Base-by-base conservation (phyloP, 2,797 vertebrate species). In the Gobio occitaniae region DNA sequence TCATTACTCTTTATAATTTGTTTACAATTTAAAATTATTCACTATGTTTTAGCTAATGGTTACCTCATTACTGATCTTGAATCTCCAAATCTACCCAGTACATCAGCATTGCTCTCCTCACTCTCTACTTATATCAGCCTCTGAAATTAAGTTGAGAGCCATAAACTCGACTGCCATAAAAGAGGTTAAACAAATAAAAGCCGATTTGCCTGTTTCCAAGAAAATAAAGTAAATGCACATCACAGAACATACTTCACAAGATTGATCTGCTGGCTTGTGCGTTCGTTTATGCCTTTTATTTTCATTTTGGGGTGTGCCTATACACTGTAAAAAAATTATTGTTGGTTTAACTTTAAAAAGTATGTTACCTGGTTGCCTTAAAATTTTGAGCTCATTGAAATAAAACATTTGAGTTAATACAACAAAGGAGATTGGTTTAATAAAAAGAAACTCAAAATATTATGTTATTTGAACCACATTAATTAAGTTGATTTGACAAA, bases 21-120 rank as follows among this genome's bases (percentile, higher is more conserved):
- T 91, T 91, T 89, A 90, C 91, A 89, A 93, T 92, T 92, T 92
- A 87, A 91, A 87, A 92, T 93, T 92, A 89, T 89, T 92, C 86
- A 87, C 91, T 91, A 89, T 89, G 88, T 81, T 89, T 90, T 90
- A 91, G 86, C 92, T 82, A 87, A 86, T 89, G 50, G 68, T 91
- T 91, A 93, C 92, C 89, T 17, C 82, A 93, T 93, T 91, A 89
- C 87, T 54, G 86, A 84, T 90, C 89, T 85, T 84, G 83, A 88
- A 86, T 90, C 88, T 85, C 83, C 80, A 88, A 86, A 86, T 68
- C 78, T 78, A 87, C 78, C 71, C 77, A n/a, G 65, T 75, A 78
- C 61, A 54, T 89, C 65, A 88, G 80, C 76, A 54, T 86, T 75
- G 78, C 85, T 16, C 47, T 88, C 85, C 87, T 87, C 84, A 89